Conservation (phyloP, 2,888 invertebrate genomes). For the Lasioglossum lativentre region DNA sequence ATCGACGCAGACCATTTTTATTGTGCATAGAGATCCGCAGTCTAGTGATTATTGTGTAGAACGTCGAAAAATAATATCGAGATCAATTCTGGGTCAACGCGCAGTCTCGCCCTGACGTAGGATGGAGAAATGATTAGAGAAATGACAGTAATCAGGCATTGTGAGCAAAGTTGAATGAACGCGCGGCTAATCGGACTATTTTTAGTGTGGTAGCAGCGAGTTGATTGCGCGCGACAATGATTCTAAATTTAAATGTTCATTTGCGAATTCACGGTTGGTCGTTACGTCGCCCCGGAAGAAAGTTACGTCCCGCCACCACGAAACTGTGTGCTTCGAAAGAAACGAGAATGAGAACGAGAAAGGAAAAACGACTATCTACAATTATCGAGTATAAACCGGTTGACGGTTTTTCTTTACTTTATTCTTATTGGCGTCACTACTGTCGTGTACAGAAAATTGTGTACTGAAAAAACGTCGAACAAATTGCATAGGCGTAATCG, state of each 20-base stretch:
- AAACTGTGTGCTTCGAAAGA: slow-evolving; percentile 11
- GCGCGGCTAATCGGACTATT: background rate
- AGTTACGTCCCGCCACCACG: background rate
- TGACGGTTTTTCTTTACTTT: background rate
- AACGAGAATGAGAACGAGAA: background rate
- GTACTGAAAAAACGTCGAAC: no score
- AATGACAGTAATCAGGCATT: background rate
- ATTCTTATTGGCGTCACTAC: background rate
- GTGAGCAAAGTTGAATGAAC: slow-evolving; percentile 2
- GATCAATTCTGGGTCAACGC: background rate
- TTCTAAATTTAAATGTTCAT: slow-evolving; percentile 3
- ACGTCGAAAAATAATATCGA: background rate
- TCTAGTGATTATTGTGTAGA: background rate
- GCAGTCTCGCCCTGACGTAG: background rate
- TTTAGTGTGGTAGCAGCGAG: background rate
- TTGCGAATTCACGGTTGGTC: background rate
- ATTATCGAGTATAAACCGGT: background rate
- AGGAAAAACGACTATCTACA: background rate
- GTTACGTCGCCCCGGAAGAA: background rate
- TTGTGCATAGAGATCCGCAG: background rate
- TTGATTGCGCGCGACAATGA: background rate
- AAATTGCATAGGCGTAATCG: background rate
- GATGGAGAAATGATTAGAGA: background rate
- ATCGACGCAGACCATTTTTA: no score
- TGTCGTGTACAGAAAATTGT: no score